Evolutionary conservation across 2,113 vertebrate species (phyloP).

Genomic region (Polypterus senegalus): DNA sequence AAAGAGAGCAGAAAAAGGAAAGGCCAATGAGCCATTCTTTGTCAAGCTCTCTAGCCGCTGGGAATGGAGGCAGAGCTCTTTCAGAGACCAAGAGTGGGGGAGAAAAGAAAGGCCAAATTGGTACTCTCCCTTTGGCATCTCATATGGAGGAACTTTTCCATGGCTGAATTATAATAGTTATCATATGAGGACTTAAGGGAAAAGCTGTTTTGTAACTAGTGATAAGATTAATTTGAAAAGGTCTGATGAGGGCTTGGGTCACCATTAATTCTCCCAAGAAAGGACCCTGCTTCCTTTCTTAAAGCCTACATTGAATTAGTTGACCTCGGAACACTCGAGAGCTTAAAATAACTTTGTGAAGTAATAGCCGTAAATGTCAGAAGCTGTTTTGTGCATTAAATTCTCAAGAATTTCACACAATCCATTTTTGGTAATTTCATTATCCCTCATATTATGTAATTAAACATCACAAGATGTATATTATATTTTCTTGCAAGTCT

Average conservation of each 20-base stretch:
- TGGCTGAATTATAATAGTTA: conserved; percentile 27
- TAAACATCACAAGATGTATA: no score
- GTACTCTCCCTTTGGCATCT: conserved; percentile 27
- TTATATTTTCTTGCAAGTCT: no score
- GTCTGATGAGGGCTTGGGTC: conserved; percentile 21
- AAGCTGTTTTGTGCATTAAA: no score
- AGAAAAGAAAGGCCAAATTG: conserved; percentile 21
- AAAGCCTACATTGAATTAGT: no score
- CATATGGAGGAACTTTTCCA: conserved; percentile 36
- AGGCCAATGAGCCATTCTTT: conserved; percentile 19
- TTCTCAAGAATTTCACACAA: no score
- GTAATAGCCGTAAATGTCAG: no score
- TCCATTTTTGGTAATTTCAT: no score
- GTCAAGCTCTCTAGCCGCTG: conserved; percentile 23
- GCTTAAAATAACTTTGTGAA: no score
- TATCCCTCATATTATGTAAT: no score
- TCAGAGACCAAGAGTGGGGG: conserved; percentile 12
- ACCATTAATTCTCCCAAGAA: conserved; percentile 19
- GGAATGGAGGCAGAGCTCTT: conserved; percentile 29
- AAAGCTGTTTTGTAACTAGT: conserved; percentile 23
- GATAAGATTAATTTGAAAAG: conserved; percentile 31
- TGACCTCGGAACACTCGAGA: no score
- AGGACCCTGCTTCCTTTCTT: neutral
- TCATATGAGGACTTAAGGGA: conserved; percentile 30
- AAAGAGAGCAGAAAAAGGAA: conserved; percentile 22